Conservation (phyloP, 2,888 invertebrate species). For the Choreutis nemorana region DNA sequence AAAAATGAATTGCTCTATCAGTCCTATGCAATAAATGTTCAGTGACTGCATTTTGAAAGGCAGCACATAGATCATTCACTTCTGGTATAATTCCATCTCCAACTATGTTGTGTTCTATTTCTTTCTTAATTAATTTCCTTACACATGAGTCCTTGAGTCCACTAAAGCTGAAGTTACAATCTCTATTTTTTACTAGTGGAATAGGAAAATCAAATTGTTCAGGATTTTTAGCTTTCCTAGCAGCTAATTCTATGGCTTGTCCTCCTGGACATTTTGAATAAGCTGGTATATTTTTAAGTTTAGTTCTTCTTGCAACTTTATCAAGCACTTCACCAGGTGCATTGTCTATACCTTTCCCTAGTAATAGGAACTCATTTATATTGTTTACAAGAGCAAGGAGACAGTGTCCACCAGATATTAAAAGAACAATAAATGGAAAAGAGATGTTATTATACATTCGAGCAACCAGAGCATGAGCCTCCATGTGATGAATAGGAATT, state of each 20-base stretch:
- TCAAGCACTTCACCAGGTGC: slow-evolving; percentile 95
- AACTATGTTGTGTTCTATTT: slow-evolving; percentile 59
- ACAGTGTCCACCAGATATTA: slow-evolving; percentile 95
- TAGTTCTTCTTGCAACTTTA: slow-evolving; percentile 88
- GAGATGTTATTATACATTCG: slow-evolving; percentile 75
- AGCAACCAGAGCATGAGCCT: slow-evolving; percentile 94
- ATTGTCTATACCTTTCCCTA: slow-evolving; percentile 84
- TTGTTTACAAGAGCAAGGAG: slow-evolving; percentile 77
- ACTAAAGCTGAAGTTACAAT: slow-evolving; percentile 93
- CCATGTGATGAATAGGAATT: slow-evolving; percentile 98
- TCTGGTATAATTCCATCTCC: slow-evolving; percentile 79
- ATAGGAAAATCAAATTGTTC: slow-evolving; percentile 71
- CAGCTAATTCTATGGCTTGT: slow-evolving; percentile 83
- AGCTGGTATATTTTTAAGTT: slow-evolving; percentile 78
- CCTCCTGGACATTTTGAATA: slow-evolving; percentile 84
- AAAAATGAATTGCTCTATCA: slow-evolving; percentile 83
- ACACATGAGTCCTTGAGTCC: slow-evolving; percentile 75
- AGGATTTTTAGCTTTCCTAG: slow-evolving; percentile 70
- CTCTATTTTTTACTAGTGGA: slow-evolving; percentile 68
- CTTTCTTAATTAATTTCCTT: slow-evolving; percentile 64
- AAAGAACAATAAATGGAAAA: slow-evolving; percentile 88
- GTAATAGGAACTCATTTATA: slow-evolving; percentile 77
- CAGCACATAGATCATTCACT: slow-evolving; percentile 85
- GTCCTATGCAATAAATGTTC: slow-evolving; percentile 84
- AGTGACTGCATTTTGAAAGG: slow-evolving; percentile 76